Conservation (phyloP, 2,888 invertebrate genomes). For the Platycheirus albimanus region DNA sequence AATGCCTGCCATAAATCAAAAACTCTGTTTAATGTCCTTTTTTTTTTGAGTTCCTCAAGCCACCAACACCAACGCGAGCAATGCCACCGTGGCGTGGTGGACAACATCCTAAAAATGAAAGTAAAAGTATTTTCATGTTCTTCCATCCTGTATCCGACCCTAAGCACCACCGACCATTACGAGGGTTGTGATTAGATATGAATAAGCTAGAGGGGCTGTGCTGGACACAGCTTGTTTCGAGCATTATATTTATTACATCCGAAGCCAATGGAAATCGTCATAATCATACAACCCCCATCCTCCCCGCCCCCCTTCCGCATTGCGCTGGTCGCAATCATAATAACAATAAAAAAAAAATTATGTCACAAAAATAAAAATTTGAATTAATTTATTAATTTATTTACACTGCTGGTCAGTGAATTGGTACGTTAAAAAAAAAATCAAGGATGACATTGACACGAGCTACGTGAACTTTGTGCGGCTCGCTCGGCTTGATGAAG, state of each 20-base stretch:
- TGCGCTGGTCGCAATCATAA: slow-evolving; percentile 55
- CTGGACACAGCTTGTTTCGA: slow-evolving; percentile 42
- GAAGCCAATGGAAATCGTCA: slow-evolving; percentile 11
- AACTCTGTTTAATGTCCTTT: neutral
- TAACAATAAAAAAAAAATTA: slow-evolving; percentile 11
- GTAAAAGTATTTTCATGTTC: slow-evolving; percentile 35
- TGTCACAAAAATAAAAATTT: slow-evolving; percentile 51
- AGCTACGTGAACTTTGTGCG: neutral
- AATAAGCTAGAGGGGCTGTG: neutral
- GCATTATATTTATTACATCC: slow-evolving; percentile 41
- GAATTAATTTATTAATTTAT: slow-evolving; percentile 42
- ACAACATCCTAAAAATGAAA: slow-evolving; percentile 1
- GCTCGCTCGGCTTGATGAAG: neutral
- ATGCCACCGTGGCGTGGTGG: no score
- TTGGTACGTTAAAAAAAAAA: neutral
- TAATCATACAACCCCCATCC: no score
- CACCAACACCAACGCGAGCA: no score
- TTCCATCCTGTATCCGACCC: neutral
- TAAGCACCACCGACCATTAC: neutral
- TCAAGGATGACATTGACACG: slow-evolving; percentile 22
- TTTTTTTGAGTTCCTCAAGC: neutral
- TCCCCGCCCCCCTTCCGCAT: neutral
- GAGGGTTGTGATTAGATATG: slow-evolving; percentile 7
- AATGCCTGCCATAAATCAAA: slow-evolving; percentile 25
- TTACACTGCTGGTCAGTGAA: slow-evolving; percentile 55